Percentiles rank a stretch among this genome's conserved stretches.
Conservation (phyloP, 2,888 invertebrate genomes). For the Willowsia nigromaculata region DNA sequence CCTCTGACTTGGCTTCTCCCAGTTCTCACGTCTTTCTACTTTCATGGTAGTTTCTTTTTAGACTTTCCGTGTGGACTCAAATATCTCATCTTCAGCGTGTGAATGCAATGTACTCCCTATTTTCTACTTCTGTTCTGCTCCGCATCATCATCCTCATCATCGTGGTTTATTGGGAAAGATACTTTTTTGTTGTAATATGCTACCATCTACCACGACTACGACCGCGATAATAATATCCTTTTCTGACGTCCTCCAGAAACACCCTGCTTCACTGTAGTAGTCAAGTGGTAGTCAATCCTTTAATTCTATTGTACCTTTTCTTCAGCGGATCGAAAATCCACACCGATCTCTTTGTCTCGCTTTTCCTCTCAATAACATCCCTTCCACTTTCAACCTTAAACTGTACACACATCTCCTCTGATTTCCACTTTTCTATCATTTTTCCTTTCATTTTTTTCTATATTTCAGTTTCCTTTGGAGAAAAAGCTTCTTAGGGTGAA, state of each 20-base stretch:
- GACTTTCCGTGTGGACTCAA: background rate
- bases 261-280: background rate
- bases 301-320: slow-evolving; percentile 35
- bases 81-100: too few species aligned
- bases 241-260: background rate
- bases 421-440: background rate
- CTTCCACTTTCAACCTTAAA: background rate
- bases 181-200: background rate
- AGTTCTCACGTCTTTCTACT: background rate
- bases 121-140: background rate
- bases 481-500: background rate
- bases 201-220: background rate
- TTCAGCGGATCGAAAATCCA: background rate
- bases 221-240: background rate
- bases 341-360: background rate
- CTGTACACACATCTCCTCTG: background rate
- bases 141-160: background rate
- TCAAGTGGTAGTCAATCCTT: slow-evolving; percentile 14
- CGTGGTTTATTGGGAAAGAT: background rate
- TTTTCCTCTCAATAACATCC: background rate
- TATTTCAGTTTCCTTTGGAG: background rate
- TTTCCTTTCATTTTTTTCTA: background rate
- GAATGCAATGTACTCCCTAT: background rate
- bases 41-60: background rate
- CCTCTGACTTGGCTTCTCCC: background rate